Base-by-base conservation (phyloP, 2,113 vertebrate species). In the Baryphthengus martii region DNA sequence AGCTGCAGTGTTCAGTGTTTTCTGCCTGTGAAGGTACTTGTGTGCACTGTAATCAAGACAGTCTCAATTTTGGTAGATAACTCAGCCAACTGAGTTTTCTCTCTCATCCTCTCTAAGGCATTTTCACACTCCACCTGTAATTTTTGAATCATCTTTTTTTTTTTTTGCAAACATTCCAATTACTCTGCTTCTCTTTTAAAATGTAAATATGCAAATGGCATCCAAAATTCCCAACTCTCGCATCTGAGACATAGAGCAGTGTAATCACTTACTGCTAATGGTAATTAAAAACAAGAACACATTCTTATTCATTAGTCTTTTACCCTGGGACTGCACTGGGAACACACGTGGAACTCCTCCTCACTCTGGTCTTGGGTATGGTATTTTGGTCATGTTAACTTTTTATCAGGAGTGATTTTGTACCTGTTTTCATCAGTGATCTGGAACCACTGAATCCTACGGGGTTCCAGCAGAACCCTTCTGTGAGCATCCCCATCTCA, bases 131-230 rank as follows among this genome's bases (percentile, higher is more conserved):
- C 75, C 78, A 85, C 6, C 17, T 67, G 75, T 68, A 58, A 95
- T 90, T 90, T 89, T 10, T 61, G 42, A 70, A 28, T 75, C 21
- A 50, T 58, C 56, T 47, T 85, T 93, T 91, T 79, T 55, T 58
- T 61, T 47, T 85, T 93, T 91, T 79, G 63, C 88, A 88, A 59
- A 63, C 72, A 63, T 77, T 91, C 79, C 90, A 94, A 86, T 93
- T 95, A 92, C 89, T 93, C 92, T 81, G 83, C 85, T 93, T 93
- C 85, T 94, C 76, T 95, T 83, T 91, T 47, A 92, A 93, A 93
- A 90, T 86, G 85, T 71, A 90, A 90, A 96, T 88, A 95, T 25
- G 56, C 88, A 95, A 93, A 93, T 16, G 70, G 79, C 88, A 95
- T 93, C 88, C 65, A 37, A 90, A 95, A 92, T 71, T 74, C 95